phyloP scores from a whole-genome alignment of 2,113 vertebrate species.

The Spilogale gracilis region DNA sequence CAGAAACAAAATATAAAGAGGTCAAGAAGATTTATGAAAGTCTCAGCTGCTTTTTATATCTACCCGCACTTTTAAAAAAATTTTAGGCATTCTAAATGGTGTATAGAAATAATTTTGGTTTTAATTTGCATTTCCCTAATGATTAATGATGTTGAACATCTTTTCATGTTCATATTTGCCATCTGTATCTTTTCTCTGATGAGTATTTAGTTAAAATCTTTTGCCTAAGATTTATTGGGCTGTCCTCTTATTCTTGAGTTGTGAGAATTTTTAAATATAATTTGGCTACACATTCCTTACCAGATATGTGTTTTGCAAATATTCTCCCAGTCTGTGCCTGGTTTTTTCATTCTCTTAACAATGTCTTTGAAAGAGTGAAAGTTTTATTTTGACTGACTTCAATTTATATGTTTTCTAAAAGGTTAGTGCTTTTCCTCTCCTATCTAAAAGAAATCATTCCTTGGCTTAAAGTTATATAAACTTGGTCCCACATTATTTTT shows the following conservation, averaged over 20 bases:
- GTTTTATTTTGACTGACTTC: constrained; percentile 32
- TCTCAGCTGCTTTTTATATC: not conserved
- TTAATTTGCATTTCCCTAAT: not conserved
- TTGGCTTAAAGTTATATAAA: not conserved
- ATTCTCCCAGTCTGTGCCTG: not conserved
- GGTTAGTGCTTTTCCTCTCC: not conserved
- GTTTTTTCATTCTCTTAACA: not conserved
- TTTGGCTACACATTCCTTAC: not conserved
- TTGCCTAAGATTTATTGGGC: not conserved
- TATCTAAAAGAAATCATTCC: not conserved
- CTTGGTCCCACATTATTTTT: not conserved
- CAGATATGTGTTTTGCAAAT: not conserved
- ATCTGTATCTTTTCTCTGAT: not conserved
- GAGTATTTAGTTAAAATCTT: not conserved
- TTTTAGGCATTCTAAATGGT: not conserved
- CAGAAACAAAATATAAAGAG: not conserved
- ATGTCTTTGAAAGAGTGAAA: not conserved
- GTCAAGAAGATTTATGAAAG: not conserved
- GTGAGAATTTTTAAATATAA: not conserved
- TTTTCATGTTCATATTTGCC: not conserved
- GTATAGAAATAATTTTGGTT: not conserved
- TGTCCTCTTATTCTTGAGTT: not conserved
- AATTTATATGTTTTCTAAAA: not conserved
- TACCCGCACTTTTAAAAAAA: not conserved
- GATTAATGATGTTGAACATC: not conserved